Conservation (phyloP, 2,888 invertebrate species). For the Anticlea derivata region DNA sequence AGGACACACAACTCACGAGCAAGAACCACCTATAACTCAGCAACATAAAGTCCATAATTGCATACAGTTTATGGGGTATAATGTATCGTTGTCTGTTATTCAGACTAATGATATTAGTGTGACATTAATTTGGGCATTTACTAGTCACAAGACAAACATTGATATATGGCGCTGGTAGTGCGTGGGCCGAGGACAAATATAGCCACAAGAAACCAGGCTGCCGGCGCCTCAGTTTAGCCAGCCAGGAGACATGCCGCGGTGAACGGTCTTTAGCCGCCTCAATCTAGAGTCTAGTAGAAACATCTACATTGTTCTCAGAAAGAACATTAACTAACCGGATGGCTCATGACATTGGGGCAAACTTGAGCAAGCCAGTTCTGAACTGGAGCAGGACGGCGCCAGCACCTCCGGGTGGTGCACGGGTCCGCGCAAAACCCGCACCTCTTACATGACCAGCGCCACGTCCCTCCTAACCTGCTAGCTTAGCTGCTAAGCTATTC, state of each 20-base stretch:
- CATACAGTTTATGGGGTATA: conserved; percentile 40
- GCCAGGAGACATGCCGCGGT: neutral
- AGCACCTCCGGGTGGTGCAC: too few species aligned
- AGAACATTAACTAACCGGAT: too few species aligned
- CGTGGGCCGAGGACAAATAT: conserved; percentile 29
- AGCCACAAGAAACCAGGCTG: conserved; percentile 5
- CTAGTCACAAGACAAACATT: conserved; percentile 32
- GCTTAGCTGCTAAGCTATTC: too few species aligned
- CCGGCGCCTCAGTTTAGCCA: neutral
- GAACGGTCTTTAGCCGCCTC: too few species aligned
- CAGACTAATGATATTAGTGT: conserved; percentile 50
- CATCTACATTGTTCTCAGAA: too few species aligned
- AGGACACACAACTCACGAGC: conserved; percentile 20
- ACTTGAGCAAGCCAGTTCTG: too few species aligned
- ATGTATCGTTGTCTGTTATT: conserved; percentile 41
- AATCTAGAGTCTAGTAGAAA: too few species aligned
- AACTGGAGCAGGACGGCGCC: too few species aligned
- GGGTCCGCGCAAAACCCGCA: too few species aligned
- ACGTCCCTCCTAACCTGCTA: too few species aligned
- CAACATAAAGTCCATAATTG: conserved; percentile 27
- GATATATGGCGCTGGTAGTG: conserved; percentile 29
- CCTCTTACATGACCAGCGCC: too few species aligned
- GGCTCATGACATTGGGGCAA: too few species aligned
- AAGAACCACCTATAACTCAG: conserved; percentile 27
- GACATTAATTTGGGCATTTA: conserved; percentile 49